Percentiles rank a stretch among this genome's conserved stretches.
Evolutionary conservation across 1,140 invertebrate species (phyloP).

Genomic region (Drosophila oshimai): DNA sequence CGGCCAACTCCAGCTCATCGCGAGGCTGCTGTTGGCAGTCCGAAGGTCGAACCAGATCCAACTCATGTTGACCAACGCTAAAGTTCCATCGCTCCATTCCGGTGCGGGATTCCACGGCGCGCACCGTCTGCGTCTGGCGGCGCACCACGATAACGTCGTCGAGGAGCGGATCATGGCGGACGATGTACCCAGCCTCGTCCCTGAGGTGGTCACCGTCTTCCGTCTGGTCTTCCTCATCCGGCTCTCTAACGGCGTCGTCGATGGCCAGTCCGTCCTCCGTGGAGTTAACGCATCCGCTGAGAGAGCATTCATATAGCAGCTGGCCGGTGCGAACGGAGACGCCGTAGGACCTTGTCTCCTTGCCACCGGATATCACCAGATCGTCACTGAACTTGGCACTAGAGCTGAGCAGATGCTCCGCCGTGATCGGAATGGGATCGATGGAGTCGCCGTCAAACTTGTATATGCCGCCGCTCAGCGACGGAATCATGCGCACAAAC

Average conservation of each 20-base stretch:
- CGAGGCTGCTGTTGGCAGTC: constrained; percentile 83
- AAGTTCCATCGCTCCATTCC: constrained; percentile 98
- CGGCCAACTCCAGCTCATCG: constrained; percentile 74
- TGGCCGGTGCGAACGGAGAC: constrained; percentile 90
- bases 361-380: constrained; percentile 91
- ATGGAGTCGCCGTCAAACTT: constrained; percentile 94
- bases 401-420: constrained; percentile 92
- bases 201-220: constrained; percentile 32
- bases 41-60: constrained; percentile 85
- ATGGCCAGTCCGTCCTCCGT: constrained; percentile 80
- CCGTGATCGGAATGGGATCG: constrained; percentile 92
- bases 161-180: constrained; percentile 80
- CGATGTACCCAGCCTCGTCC: constrained; percentile 49
- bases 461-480: constrained; percentile 94
- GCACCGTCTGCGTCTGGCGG: constrained; percentile 91
- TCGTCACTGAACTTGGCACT: constrained; percentile 94
- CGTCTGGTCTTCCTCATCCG: not conserved
- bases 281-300: constrained; percentile 87
- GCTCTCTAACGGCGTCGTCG: constrained; percentile 40
- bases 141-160: constrained; percentile 91
- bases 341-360: constrained; percentile 88
- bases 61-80: constrained; percentile 93
- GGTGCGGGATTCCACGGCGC: constrained; percentile 91
- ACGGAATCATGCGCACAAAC: constrained; percentile 94
- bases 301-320: constrained; percentile 90